Conservation (phyloP, 2,888 invertebrate genomes). For the Nephrotoma guestfalica region DNA sequence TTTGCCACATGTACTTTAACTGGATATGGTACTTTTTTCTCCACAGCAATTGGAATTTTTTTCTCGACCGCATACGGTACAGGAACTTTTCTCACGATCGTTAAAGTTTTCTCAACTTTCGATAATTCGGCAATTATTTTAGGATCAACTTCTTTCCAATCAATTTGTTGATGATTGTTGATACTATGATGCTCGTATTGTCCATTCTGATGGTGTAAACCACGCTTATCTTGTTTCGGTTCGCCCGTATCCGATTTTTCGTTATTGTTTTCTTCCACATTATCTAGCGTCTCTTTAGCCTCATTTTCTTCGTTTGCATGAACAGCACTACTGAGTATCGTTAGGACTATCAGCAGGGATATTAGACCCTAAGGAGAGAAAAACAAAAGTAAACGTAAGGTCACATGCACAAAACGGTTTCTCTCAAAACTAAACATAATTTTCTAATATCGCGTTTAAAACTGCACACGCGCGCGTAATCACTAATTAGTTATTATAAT, state of each 20-base stretch:
- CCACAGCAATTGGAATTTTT: constrained; percentile 44
- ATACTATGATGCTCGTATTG: constrained; percentile 17
- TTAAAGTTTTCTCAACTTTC: constrained; percentile 42
- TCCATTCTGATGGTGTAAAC: constrained; percentile 37
- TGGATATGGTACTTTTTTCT: constrained; percentile 37
- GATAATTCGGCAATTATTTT: constrained; percentile 21
- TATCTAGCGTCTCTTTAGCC: background rate
- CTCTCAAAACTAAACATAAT: background rate
- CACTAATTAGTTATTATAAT: background rate
- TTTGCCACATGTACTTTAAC: constrained; percentile 35
- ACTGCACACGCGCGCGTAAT: background rate
- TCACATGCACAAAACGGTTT: background rate
- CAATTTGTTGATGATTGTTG: constrained; percentile 13
- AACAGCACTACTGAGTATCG: background rate
- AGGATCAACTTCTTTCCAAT: constrained; percentile 11
- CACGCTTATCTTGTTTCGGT: constrained; percentile 55
- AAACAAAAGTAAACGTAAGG: no score
- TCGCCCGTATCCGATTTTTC: constrained; percentile 22
- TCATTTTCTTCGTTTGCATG: background rate
- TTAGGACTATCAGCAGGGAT: background rate
- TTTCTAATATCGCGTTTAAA: background rate
- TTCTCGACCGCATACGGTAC: constrained; percentile 53
- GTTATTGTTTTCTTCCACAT: background rate
- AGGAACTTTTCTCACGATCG: constrained; percentile 49
- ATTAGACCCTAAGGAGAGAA: background rate